Base-by-base conservation (phyloP, 2,888 invertebrate species). In the Orchesellides sinensis region DNA sequence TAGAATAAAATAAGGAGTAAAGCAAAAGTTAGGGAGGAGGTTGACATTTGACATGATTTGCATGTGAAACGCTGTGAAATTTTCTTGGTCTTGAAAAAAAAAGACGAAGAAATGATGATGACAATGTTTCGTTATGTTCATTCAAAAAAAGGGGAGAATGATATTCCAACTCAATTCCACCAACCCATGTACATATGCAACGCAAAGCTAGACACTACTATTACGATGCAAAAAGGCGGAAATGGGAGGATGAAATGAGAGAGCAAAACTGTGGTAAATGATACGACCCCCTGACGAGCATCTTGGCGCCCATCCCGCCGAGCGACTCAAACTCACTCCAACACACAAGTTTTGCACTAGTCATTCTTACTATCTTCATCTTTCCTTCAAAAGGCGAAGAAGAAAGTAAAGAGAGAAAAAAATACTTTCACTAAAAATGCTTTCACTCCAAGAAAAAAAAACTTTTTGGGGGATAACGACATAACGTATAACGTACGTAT, bases 31-130 rank as follows among this genome's bases (percentile, higher is more conserved):
- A n/a, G 72, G 74, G 73, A 82, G 73, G 66, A 79, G 74, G 77
- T 83, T 85, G 85, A 85, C 85, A 85, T 85, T 80, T 85, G 85
- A 85, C 85, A 85, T 85, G 85, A 85, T 85, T 85, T 85, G 85
- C 85, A 85, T 85, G n/a, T n/a, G 82, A 77, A 79, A 75, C 75
- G 35, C 77, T 65, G 63, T 81, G 66, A 59, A 56, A 56, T 77
- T 68, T 75, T 21, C 54, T 66, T 59, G 56, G 54, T 65, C 17
- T 5, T 59, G 12, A n/a, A 40, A 40, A 10, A 14, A n/a, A 25
- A 47, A 40, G 54, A 47, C 35, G 59, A 52, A 54, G 21, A 66
- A 49, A 52, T 63, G 40, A 52, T 68, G 77, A 78, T 59, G 74
- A 69, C 79, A 78, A 74, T 73, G 73, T 83, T 79, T 66, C 78